Evolutionary conservation across 2,797 vertebrate genomes (phyloP), one percentile per base, ranked within the genome.

Genomic region (Falco cherrug): DNA sequence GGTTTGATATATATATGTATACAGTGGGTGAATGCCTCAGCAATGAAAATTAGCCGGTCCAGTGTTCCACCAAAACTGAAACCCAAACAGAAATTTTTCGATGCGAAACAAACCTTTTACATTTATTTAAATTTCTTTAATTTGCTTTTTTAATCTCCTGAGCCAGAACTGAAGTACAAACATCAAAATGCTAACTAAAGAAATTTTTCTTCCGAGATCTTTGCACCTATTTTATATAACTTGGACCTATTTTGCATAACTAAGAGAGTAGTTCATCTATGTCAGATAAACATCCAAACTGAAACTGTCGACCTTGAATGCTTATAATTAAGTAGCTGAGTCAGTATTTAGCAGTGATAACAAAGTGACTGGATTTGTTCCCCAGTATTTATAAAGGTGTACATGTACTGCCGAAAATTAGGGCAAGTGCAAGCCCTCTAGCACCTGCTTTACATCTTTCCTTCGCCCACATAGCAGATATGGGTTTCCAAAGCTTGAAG

Each of bases 21-120:
- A 87, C 16, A 50, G 8, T 9, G 8, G 81, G 60, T 60, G 17
- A 47, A 6, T 29, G 20, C 48, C n/a, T 48, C 33, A 74, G 56
- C 50, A 74, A 71, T 26, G 81, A 31, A 70, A 93, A 81, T 61
- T 56, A 82, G 24, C 47, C 15, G 18, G 45, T 45, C 71, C 26
- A 9, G 16, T 25, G 75, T 80, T 92, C 77, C 82, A 78, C n/a
- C 69, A 80, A 75, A 92, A 92, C 68, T 64, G 79, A 92, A 92
- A 93, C 48, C 17, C 25, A 83, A 85, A 74, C 29, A 87, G 48
- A 77, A 70, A 50, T 59, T 47, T 54, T 87, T 21, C 1, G 1
- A 18, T 37, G 47, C 1, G 2, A 87, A 87, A 53, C 24, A 61
- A 76, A 64, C 35, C 19, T 50, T 69, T 73, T 50, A 33, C 6